Percentiles rank a stretch among this genome's conserved stretches.
These are phyloP conservation scores for Chrysomela aeneicollis DNA, from an alignment of 2,888 invertebrate species.

Conservation along the genomic window DNA sequence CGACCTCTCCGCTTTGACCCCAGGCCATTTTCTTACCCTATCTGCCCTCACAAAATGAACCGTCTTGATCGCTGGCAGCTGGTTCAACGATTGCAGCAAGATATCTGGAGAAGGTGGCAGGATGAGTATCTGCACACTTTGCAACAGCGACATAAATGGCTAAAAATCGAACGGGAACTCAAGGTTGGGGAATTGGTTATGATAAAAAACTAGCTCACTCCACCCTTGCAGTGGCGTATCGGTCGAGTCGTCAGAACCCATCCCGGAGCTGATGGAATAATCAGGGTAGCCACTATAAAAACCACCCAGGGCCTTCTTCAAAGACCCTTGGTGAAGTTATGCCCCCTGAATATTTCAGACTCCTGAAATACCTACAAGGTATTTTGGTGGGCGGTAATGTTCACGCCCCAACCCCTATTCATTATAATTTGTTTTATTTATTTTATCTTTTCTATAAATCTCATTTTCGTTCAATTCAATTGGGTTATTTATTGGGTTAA, in stretches of 20 bases:
- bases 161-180: not conserved
- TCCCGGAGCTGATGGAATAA: conserved; percentile 16
- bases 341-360: not conserved
- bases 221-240: conserved; percentile 20
- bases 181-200: conserved; percentile 10
- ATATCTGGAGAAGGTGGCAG: conserved; percentile 41
- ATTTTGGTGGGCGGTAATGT: too few relatives aligned
- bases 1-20: conserved; percentile 42
- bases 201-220: conserved; percentile 19
- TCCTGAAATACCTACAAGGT: too few relatives aligned
- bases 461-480: too few relatives aligned
- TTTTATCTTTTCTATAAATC: too few relatives aligned
- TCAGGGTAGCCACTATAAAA: conserved; percentile 6
- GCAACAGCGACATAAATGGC: conserved; percentile 34
- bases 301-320: conserved; percentile 4
- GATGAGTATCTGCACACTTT: conserved; percentile 43
- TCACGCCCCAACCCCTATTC: too few relatives aligned
- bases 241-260: conserved; percentile 14
- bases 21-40: conserved; percentile 46
- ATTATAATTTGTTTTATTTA: too few relatives aligned
- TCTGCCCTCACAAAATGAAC: conserved; percentile 35
- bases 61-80: conserved; percentile 40
- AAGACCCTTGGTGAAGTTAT: conserved; percentile 6
- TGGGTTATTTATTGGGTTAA: too few relatives aligned
- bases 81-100: conserved; percentile 38